These are phyloP conservation scores for Tachysurus vachellii DNA, from an alignment of 2,113 vertebrate species.

Conservation along the genomic window DNA sequence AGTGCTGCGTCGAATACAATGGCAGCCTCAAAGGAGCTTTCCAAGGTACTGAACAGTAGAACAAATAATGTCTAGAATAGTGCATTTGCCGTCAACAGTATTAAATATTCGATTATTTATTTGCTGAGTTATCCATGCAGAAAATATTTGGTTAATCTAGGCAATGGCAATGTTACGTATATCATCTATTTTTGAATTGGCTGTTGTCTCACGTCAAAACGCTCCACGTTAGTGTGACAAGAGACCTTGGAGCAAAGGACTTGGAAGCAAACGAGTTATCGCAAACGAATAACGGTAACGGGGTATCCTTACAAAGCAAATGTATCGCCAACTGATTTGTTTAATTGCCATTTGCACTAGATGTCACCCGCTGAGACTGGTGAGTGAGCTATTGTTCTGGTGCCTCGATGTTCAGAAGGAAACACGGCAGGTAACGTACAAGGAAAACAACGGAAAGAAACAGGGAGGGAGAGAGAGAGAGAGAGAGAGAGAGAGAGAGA, in stretches of 20 bases:
- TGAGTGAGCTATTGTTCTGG: conserved; percentile 58
- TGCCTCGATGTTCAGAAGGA: conserved; percentile 50
- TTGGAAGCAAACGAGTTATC: not conserved
- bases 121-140: not conserved
- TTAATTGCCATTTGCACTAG: not conserved
- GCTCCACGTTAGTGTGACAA: not conserved
- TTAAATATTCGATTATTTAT: not conserved
- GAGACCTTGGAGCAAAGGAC: not conserved
- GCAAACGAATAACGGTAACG: not conserved
- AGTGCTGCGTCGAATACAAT: conserved; percentile 21
- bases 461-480: conserved; percentile 63
- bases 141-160: not conserved
- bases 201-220: not conserved
- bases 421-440: conserved; percentile 68
- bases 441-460: conserved; percentile 47
- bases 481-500: conserved; percentile 17
- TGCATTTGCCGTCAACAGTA: not conserved
- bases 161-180: not conserved
- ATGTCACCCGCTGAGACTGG: conserved; percentile 24
- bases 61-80: not conserved
- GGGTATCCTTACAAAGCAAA: no score
- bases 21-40: conserved; percentile 59
- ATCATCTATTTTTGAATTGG: not conserved
- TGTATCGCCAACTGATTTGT: conserved; percentile 16
- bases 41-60: conserved; percentile 67